These are phyloP conservation scores for Austrolebias charrua DNA, from an alignment of 2,797 vertebrate species.

Conservation along the genomic window DNA sequence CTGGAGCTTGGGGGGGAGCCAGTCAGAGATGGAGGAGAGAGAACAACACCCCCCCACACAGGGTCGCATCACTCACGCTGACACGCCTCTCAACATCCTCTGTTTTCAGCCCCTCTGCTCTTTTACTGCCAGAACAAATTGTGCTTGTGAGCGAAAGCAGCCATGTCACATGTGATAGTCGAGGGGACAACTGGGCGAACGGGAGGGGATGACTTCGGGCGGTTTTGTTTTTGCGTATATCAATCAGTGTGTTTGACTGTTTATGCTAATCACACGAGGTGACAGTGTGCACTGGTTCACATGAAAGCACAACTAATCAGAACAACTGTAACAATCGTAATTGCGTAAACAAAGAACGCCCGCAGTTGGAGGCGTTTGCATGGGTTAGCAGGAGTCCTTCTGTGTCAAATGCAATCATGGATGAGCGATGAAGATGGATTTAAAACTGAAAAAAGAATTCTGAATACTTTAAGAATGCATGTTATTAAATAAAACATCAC, in stretches of 20 bases:
- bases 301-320: slow-evolving; percentile 33
- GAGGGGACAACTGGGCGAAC: slow-evolving; percentile 22
- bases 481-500: not conserved
- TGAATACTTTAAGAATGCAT: not conserved
- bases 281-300: slow-evolving; percentile 42
- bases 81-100: slow-evolving; percentile 50
- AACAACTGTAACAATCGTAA: slow-evolving; percentile 18
- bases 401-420: slow-evolving; percentile 20
- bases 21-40: slow-evolving; percentile 58
- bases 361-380: slow-evolving; percentile 18
- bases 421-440: slow-evolving; percentile 26
- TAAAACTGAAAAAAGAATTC: slow-evolving; percentile 13
- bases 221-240: slow-evolving; percentile 27
- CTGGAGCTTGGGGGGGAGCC: slow-evolving; percentile 43
- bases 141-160: slow-evolving; percentile 35
- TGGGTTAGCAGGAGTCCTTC: slow-evolving; percentile 4
- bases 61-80: slow-evolving; percentile 68
- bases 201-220: slow-evolving; percentile 22
- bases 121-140: slow-evolving; percentile 46
- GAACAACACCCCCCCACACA: slow-evolving; percentile 58
- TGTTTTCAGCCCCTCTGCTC: slow-evolving; percentile 35
- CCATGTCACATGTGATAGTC: slow-evolving; percentile 49
- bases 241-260: slow-evolving; percentile 29
- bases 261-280: slow-evolving; percentile 41
- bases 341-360: slow-evolving; percentile 19